These are phyloP conservation scores for Megalonaias nervosa DNA, from an alignment of 1,140 invertebrate genomes.

Conservation along the genomic window DNA sequence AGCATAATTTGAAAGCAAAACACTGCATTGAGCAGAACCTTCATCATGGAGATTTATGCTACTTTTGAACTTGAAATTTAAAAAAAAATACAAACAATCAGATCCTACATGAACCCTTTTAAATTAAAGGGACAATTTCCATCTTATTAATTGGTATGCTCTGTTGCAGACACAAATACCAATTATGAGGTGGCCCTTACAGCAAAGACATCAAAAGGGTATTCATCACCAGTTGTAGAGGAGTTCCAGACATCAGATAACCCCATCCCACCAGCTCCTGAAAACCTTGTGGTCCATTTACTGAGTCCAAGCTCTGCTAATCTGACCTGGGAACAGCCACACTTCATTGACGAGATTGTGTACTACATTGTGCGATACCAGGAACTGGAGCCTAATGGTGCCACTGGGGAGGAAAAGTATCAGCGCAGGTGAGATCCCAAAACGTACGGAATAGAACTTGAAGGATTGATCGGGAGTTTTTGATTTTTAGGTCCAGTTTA, in stretches of 20 bases:
- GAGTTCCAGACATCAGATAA: conserved; percentile 8
- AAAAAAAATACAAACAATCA: no score
- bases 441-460: no score
- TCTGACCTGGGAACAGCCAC: conserved; percentile 16
- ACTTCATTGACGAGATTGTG: conserved; percentile 2
- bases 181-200: conserved; percentile 10
- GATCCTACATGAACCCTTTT: not conserved
- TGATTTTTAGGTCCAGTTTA: no score
- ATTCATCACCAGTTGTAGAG: conserved; percentile 9
- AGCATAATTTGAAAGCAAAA: no score
- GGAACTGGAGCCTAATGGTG: not conserved
- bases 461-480: no score
- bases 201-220: not conserved
- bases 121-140: not conserved
- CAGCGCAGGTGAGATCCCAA: not conserved
- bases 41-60: no score
- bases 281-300: conserved; percentile 4
- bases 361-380: conserved; percentile 11
- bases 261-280: not conserved
- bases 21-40: no score
- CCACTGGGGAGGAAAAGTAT: not conserved
- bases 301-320: not conserved
- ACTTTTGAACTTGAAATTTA: no score
- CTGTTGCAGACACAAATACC: conserved; percentile 5
- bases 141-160: not conserved